Percentiles rank a stretch among this genome's conserved stretches.
These are phyloP conservation scores for Pelvicachromis taeniatus DNA, from an alignment of 2,113 vertebrate genomes.

Conservation along the genomic window DNA sequence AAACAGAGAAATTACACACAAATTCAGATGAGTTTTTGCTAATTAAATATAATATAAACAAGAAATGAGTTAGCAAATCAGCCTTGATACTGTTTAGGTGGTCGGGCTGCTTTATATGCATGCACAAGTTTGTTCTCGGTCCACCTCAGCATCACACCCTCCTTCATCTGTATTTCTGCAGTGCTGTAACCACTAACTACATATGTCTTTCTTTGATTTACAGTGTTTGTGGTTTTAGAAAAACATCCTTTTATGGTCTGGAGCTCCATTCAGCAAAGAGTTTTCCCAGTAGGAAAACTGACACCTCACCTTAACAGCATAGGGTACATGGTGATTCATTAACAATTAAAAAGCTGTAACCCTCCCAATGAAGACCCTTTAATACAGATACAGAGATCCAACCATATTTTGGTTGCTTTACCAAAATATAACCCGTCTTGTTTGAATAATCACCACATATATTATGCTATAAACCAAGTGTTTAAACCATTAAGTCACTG, in stretches of 20 bases:
- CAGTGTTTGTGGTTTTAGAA: not conserved
- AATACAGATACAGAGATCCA: rapidly evolving
- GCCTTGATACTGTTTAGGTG: not conserved
- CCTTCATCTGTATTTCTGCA: rapidly evolving
- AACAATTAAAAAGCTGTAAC: not conserved
- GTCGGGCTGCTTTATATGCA: not conserved
- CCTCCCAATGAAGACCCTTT: not conserved
- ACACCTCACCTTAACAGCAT: not conserved
- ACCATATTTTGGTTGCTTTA: rapidly evolving
- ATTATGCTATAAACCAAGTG: not conserved
- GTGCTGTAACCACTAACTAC: rapidly evolving
- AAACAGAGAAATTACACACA: rapidly evolving
- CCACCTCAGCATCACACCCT: not conserved
- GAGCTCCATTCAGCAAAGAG: not conserved
- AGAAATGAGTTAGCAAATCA: rapidly evolving
- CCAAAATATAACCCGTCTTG: not conserved
- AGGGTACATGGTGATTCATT: not conserved
- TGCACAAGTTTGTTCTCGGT: not conserved
- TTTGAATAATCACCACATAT: not conserved
- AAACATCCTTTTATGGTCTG: not conserved
- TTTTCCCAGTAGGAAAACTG: not conserved
- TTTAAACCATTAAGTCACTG: not conserved
- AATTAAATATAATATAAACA: rapidly evolving
- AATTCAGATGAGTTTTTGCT: not conserved
- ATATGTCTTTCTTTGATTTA: not conserved